A percentile compares a stretch with the other conserved stretches of the same genome.
Conservation (phyloP, 2,888 invertebrate genomes). For the Pseudococcus jackbeardsleyi region DNA sequence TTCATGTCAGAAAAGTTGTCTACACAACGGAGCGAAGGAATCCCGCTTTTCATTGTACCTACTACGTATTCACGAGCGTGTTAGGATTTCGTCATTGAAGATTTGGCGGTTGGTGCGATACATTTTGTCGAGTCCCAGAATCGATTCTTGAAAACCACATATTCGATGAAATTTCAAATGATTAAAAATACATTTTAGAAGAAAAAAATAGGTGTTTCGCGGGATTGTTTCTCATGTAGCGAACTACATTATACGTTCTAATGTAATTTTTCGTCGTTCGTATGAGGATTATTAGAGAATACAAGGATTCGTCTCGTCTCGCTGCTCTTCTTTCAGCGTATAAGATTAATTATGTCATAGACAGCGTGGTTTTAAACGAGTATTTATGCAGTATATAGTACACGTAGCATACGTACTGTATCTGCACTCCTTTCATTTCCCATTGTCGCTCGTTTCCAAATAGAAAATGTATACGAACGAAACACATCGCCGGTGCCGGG, state of each 20-base stretch:
- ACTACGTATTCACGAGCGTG: not conserved
- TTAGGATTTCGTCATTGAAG: too few relatives aligned
- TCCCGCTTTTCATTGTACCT: not conserved
- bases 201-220: too few relatives aligned
- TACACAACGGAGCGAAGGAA: slow-evolving; percentile 2
- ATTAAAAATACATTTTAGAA: not conserved
- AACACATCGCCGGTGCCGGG: not conserved
- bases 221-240: not conserved
- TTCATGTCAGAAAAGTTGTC: slow-evolving; percentile 21
- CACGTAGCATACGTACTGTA: not conserved
- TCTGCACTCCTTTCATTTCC: not conserved
- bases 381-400: not conserved
- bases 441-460: not conserved
- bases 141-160: not conserved
- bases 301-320: not conserved
- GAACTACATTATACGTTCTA: not conserved
- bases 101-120: not conserved
- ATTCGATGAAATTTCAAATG: not conserved
- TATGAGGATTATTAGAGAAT: not conserved
- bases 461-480: not conserved
- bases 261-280: not conserved
- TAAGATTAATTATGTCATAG: slow-evolving; percentile 55
- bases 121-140: not conserved
- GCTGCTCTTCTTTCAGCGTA: not conserved
- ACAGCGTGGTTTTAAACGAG: slow-evolving; percentile 13